Evolutionary conservation across 2,888 invertebrate genomes (phyloP).

Genomic region (Tethea ocularis): DNA sequence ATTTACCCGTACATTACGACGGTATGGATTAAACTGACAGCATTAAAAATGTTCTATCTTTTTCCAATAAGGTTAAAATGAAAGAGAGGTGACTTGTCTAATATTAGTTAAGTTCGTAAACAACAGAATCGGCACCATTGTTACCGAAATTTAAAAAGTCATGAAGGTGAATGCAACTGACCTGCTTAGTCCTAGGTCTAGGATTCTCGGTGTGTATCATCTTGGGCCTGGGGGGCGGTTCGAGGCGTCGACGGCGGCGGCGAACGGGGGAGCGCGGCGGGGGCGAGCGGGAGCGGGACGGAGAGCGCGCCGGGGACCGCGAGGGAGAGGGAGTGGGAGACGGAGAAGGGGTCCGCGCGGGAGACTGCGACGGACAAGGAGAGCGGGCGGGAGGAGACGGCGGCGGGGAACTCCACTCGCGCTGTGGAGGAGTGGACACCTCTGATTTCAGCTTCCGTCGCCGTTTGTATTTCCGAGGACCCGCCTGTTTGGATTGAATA

Average conservation of each 20-base stretch:
- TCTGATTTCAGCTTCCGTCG: conserved; percentile 87
- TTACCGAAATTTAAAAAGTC: too few species aligned
- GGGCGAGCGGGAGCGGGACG: conserved; percentile 1
- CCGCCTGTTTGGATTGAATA: conserved; percentile 78
- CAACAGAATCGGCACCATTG: too few species aligned
- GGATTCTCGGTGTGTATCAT: conserved; percentile 90
- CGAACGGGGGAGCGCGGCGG: conserved; percentile 43
- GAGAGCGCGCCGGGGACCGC: conserved; percentile 20
- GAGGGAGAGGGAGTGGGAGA: conserved; percentile 31
- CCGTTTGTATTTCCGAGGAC: conserved; percentile 91
- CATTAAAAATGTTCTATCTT: too few species aligned
- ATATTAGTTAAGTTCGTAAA: too few species aligned
- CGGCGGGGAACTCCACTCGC: conserved; percentile 37
- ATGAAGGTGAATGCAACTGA: conserved; percentile 35
- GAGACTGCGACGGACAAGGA: conserved; percentile 27
- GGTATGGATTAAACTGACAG: too few species aligned
- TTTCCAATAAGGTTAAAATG: too few species aligned
- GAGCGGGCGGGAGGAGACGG: conserved; percentile 31
- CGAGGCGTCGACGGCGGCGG: conserved; percentile 64
- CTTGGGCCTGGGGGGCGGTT: conserved; percentile 81
- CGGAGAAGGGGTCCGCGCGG: conserved; percentile 34
- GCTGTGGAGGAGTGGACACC: conserved; percentile 38
- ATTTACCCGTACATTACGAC: too few species aligned
- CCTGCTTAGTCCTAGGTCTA: conserved; percentile 86
- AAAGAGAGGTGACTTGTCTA: too few species aligned